Evolutionary conservation across 2,797 vertebrate species (phyloP).

Genomic region (Girardinus metallicus): DNA sequence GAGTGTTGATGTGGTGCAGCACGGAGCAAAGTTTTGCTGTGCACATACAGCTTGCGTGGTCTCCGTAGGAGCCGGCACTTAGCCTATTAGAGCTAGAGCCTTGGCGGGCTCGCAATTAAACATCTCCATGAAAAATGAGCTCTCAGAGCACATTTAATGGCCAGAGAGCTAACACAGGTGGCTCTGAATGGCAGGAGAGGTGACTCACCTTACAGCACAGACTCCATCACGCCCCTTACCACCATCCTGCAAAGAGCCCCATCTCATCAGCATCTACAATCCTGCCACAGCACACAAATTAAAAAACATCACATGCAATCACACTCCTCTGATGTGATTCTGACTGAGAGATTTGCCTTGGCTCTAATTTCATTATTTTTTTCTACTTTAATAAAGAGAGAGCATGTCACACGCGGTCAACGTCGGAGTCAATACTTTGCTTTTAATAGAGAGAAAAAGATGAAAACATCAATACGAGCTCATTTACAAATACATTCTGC

Average conservation of each 20-base stretch:
- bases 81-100: slow-evolving; percentile 68
- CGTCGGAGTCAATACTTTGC: slow-evolving; percentile 61
- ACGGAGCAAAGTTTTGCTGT: slow-evolving; percentile 66
- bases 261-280: slow-evolving; percentile 20
- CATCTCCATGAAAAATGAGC: slow-evolving; percentile 78
- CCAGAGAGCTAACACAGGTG: slow-evolving; percentile 72
- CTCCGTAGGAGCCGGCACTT: slow-evolving; percentile 66
- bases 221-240: slow-evolving; percentile 59
- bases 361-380: slow-evolving; percentile 1
- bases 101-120: slow-evolving; percentile 74
- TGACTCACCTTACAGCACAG: slow-evolving; percentile 55
- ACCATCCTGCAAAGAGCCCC: slow-evolving; percentile 23
- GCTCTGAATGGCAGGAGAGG: slow-evolving; percentile 61
- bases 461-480: slow-evolving; percentile 77
- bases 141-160: slow-evolving; percentile 80
- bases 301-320: slow-evolving; percentile 14
- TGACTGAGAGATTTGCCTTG: slow-evolving; percentile 29
- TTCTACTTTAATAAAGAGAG: slow-evolving; percentile 49
- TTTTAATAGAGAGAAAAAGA: slow-evolving; percentile 74
- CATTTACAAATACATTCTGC: slow-evolving; percentile 72
- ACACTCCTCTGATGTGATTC: slow-evolving; percentile 9
- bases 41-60: slow-evolving; percentile 64
- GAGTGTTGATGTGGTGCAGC: slow-evolving; percentile 34
- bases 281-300: slow-evolving; percentile 23
- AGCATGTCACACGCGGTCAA: slow-evolving; percentile 72